phyloP scores from a whole-genome alignment of 2,888 invertebrate genomes.

The Aethes cnicana region DNA sequence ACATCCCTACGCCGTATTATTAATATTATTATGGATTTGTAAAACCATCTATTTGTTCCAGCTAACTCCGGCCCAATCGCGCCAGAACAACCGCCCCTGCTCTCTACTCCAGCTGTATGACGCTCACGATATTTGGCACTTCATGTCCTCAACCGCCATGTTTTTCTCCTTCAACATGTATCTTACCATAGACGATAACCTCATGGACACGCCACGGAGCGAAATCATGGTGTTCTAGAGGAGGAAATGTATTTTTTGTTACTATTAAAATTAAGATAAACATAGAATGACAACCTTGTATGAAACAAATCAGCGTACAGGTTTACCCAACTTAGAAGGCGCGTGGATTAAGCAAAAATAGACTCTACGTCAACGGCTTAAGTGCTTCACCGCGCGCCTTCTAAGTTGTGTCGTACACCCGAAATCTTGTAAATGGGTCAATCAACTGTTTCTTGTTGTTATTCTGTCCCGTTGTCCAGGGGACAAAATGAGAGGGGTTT shows the following conservation, averaged over 20 bases:
- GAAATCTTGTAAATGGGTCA: no score
- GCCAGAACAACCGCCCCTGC: slow-evolving; percentile 88
- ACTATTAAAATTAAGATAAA: neutral
- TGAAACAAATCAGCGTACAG: neutral
- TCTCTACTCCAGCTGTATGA: slow-evolving; percentile 89
- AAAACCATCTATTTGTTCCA: no score
- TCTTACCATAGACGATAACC: slow-evolving; percentile 89
- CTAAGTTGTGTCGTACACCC: no score
- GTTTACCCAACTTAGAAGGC: no score
- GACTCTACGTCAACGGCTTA: no score
- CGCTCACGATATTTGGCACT: slow-evolving; percentile 94
- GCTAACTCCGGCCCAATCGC: slow-evolving; percentile 87
- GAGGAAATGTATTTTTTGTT: neutral
- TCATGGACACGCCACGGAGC: slow-evolving; percentile 51
- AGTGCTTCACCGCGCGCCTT: no score
- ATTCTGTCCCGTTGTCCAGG: no score
- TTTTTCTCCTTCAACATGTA: slow-evolving; percentile 93
- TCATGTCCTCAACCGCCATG: slow-evolving; percentile 90
- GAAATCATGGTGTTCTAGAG: slow-evolving; percentile 67
- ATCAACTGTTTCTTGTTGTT: no score
- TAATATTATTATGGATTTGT: no score
- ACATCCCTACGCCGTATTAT: no score
- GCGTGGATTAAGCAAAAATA: no score
- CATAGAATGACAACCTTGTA: neutral
- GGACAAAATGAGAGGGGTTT: no score